phyloP scores from a whole-genome alignment of 2,797 vertebrate species.

The Amazona ochrocephala region DNA sequence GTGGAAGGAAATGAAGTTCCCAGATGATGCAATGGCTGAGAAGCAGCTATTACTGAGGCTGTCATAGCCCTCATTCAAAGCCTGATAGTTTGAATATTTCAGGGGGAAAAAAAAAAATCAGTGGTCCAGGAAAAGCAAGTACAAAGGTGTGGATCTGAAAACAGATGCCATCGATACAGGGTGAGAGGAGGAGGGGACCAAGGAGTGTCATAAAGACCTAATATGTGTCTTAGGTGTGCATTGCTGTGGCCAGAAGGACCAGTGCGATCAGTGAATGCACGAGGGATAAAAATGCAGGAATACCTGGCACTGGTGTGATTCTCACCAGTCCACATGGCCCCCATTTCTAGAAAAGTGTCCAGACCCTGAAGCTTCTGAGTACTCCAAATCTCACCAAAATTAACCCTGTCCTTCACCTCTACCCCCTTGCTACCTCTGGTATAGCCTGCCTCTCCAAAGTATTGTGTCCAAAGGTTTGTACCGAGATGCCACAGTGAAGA shows the following conservation, averaged over 20 bases:
- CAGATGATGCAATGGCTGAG: not conserved
- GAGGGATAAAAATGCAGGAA: not conserved
- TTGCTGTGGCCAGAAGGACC: not conserved
- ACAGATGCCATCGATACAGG: not conserved
- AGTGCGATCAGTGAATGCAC: not conserved
- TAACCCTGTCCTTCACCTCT: not conserved
- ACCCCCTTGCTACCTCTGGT: rapidly evolving
- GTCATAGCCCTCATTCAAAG: not conserved
- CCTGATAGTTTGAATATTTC: not conserved
- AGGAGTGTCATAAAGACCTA: not conserved
- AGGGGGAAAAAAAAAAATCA: not conserved
- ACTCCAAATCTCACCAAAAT: not conserved
- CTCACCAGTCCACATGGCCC: not conserved
- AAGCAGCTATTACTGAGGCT: not conserved
- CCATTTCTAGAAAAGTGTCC: not conserved
- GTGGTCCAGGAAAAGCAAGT: not conserved
- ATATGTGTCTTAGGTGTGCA: not conserved
- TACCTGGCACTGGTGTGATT: not conserved
- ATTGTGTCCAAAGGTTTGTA: not conserved
- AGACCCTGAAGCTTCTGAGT: not conserved
- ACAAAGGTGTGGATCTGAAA: not conserved
- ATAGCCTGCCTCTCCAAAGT: not conserved
- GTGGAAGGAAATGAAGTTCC: not conserved
- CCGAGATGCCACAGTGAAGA: not conserved
- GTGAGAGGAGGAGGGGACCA: not conserved